Conservation (phyloP, 1,140 invertebrate genomes). For the Brachionus calyciflorus region DNA sequence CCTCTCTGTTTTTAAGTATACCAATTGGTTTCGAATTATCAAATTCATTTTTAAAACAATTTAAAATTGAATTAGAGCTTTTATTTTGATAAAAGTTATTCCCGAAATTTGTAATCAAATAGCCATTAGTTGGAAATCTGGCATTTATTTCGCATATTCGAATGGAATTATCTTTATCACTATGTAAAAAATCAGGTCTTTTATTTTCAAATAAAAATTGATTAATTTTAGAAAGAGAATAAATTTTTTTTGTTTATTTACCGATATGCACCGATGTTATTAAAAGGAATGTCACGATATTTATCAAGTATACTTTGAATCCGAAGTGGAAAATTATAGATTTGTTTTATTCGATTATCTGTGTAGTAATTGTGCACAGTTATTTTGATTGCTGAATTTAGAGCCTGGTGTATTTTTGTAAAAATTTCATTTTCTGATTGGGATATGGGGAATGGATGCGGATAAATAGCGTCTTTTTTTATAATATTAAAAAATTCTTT, state of each 20-base stretch:
- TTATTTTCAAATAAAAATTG: no score
- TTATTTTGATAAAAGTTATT: neutral
- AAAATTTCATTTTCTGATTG: neutral
- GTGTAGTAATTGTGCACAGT: neutral
- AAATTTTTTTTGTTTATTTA: no score
- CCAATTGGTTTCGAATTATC: neutral
- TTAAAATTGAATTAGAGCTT: neutral
- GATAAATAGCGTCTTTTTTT: neutral
- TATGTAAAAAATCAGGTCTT: slow-evolving; percentile 8
- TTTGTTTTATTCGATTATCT: neutral
- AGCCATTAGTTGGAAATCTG: slow-evolving; percentile 41
- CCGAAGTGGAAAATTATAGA: neutral
- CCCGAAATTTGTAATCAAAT: neutral
- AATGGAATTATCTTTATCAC: neutral
- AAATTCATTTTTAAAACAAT: slow-evolving; percentile 22
- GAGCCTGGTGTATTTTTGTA: neutral
- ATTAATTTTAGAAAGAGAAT: no score
- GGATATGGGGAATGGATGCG: neutral
- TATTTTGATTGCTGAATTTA: neutral
- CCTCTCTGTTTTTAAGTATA: slow-evolving; percentile 33
- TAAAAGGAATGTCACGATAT: neutral
- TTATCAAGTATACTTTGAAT: neutral
- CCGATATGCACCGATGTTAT: neutral
- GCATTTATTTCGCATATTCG: slow-evolving; percentile 44
- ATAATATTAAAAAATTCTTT: neutral